Conservation (phyloP, 2,113 vertebrate species). For the Athene noctua region DNA sequence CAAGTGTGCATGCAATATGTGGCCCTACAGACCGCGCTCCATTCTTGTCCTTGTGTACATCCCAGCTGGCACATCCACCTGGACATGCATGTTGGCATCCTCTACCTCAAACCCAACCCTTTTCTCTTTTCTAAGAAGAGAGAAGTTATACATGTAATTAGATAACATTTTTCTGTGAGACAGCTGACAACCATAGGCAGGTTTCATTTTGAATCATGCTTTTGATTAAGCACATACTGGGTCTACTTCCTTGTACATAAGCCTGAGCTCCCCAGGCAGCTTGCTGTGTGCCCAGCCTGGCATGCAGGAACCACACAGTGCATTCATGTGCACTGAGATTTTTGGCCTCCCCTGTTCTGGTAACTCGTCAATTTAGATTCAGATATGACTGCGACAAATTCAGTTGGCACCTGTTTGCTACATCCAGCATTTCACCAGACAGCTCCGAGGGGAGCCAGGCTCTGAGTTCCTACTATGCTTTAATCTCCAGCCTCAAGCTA, state of each 20-base stretch:
- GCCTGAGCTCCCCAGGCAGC: not conserved
- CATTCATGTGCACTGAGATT: not conserved
- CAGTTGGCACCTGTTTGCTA: not conserved
- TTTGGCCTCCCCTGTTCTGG: not conserved
- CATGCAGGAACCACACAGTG: accelerated
- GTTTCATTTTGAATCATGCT: conserved; percentile 31
- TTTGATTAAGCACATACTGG: not conserved
- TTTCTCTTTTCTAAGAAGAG: not conserved
- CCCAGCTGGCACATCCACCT: not conserved
- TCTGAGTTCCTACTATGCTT: not conserved
- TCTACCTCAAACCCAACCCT: not conserved
- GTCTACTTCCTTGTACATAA: not conserved
- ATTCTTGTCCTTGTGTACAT: not conserved
- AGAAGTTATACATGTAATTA: not conserved
- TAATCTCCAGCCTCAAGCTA: not conserved
- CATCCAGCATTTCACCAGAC: not conserved
- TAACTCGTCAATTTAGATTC: not conserved
- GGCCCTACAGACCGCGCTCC: not conserved
- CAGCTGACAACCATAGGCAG: not conserved
- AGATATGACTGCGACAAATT: not conserved
- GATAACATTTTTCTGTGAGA: not conserved
- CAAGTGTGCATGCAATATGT: not conserved
- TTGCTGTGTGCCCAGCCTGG: not conserved
- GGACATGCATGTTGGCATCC: not conserved
- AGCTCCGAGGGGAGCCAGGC: not conserved